Evolutionary conservation across 2,797 vertebrate genomes (phyloP).

Genomic region (Myiotriccus ornatus): DNA sequence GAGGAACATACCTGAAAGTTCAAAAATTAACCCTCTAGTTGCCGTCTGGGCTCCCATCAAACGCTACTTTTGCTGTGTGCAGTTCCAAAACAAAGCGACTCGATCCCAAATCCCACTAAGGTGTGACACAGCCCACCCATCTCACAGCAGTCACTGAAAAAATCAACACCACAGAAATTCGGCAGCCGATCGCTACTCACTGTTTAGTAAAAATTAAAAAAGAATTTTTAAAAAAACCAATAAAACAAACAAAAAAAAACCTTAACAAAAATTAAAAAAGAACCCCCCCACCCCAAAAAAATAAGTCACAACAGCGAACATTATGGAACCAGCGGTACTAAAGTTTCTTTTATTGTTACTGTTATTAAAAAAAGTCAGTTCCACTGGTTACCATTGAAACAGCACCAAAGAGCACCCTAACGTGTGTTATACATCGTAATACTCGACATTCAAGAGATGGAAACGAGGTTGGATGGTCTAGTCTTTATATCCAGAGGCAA

Average conservation of each 20-base stretch:
- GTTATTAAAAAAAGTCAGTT: slow-evolving; percentile 41
- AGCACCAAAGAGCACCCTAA: slow-evolving; percentile 82
- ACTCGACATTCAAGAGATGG: slow-evolving; percentile 78
- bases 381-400: slow-evolving; percentile 74
- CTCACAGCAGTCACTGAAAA: slow-evolving; percentile 6
- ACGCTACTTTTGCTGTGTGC: slow-evolving; percentile 58
- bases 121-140: neutral
- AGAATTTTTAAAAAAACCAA: neutral
- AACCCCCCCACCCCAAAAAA: neutral
- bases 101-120: neutral
- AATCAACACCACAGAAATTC: slow-evolving; percentile 30
- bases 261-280: neutral
- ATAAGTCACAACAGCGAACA: slow-evolving; percentile 47
- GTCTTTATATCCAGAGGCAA: slow-evolving; percentile 54
- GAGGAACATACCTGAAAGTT: slow-evolving; percentile 86
- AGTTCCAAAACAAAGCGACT: neutral
- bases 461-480: slow-evolving; percentile 72
- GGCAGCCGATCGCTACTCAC: slow-evolving; percentile 46
- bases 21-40: slow-evolving; percentile 76
- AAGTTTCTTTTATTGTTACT: slow-evolving; percentile 60
- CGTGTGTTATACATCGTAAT: slow-evolving; percentile 69
- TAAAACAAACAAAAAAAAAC: neutral
- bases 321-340: slow-evolving; percentile 66
- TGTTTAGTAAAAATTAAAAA: slow-evolving; percentile 32
- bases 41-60: slow-evolving; percentile 71